Percentiles rank a stretch among this genome's conserved stretches.
phyloP scores from a whole-genome alignment of 2,888 invertebrate genomes.

The Caenorhabditis japonica region DNA sequence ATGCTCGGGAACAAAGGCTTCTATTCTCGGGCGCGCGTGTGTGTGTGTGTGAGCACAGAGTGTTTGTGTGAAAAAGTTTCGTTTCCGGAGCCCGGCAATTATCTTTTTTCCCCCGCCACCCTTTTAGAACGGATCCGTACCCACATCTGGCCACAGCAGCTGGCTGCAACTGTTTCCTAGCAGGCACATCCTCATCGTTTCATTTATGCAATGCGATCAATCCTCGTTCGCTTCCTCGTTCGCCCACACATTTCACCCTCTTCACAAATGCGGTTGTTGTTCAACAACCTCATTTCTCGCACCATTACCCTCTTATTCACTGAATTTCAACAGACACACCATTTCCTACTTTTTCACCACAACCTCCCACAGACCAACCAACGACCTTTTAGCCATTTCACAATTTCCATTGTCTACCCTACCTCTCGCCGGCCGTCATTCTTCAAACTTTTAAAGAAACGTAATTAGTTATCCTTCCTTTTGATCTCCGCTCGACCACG shows the following conservation, averaged over 20 bases:
- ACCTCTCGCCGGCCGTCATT: neutral
- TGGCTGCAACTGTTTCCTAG: slow-evolving; percentile 13
- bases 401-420: no score
- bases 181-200: slow-evolving; percentile 24
- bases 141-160: slow-evolving; percentile 19
- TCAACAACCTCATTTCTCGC: slow-evolving; percentile 43
- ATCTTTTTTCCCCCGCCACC: no score
- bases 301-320: slow-evolving; percentile 44
- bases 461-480: slow-evolving; percentile 40
- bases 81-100: no score
- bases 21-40: no score
- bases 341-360: slow-evolving; percentile 12
- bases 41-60: no score
- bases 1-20: no score
- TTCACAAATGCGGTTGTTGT: slow-evolving; percentile 21
- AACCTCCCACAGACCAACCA: slow-evolving; percentile 1
- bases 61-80: no score
- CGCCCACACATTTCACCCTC: no score
- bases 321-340: slow-evolving; percentile 22
- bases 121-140: no score
- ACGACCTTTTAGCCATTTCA: slow-evolving; percentile 21
- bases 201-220: no score
- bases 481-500: slow-evolving; percentile 25
- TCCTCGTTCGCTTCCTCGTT: slow-evolving; percentile 13
- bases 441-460: slow-evolving; percentile 14